Percentiles rank a stretch among this genome's conserved stretches.
These are phyloP conservation scores for rat (Rattus norvegicus) DNA, from an alignment of 2,113 vertebrate species.

Conservation along the genomic window DNA sequence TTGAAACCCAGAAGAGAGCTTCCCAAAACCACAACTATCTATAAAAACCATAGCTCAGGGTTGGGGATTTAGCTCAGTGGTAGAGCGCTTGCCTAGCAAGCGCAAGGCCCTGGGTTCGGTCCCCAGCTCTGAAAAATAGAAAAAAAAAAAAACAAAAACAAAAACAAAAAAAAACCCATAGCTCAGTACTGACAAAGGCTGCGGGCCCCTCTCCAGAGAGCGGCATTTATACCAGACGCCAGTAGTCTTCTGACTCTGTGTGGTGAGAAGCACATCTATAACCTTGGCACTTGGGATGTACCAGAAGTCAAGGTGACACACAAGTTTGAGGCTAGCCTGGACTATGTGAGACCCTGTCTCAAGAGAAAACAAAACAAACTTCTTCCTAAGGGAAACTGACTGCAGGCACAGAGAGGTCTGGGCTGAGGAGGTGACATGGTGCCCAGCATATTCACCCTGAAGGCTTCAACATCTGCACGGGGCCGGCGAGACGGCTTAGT, in stretches of 20 bases:
- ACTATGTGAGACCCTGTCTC: neutral
- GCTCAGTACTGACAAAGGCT: neutral
- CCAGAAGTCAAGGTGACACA: neutral
- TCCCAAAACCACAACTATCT: neutral
- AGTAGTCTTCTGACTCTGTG: neutral
- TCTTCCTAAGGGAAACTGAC: neutral
- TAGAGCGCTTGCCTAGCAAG: too few species aligned
- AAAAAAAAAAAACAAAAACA: too few species aligned
- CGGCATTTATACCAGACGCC: neutral
- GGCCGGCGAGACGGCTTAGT: neutral
- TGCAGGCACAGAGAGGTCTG: neutral
- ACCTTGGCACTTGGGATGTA: neutral
- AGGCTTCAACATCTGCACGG: neutral
- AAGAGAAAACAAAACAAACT: neutral
- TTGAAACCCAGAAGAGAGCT: neutral
- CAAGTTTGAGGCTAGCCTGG: neutral
- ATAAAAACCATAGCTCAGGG: neutral
- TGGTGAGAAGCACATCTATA: too few species aligned
- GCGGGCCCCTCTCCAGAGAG: neutral
- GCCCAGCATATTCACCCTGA: neutral
- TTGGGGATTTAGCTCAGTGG: too few species aligned
- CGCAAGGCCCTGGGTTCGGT: too few species aligned
- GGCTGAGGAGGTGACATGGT: neutral
- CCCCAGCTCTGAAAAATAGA: too few species aligned
- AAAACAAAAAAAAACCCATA: neutral